phyloP scores from a whole-genome alignment of 1,140 invertebrate genomes.

The Meloidogyne hapla region DNA sequence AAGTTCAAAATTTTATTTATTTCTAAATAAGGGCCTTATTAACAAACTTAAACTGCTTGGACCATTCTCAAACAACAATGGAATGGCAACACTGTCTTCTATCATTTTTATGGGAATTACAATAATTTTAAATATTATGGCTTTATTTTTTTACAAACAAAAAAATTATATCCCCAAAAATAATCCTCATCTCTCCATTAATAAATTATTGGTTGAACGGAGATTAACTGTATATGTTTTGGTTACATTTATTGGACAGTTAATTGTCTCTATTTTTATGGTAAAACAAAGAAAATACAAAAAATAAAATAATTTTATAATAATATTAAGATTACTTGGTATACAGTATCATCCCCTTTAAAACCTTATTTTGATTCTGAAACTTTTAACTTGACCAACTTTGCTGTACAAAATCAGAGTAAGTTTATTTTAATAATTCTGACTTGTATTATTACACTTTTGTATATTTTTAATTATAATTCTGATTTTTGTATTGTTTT shows the following conservation, averaged over 20 bases:
- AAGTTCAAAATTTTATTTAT: no score
- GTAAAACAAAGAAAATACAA: background rate
- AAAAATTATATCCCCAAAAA: background rate
- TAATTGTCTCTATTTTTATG: background rate
- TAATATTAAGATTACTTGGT: background rate
- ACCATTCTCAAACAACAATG: background rate
- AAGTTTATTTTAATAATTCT: no score
- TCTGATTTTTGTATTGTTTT: no score
- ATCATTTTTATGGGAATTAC: background rate
- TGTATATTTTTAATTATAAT: no score
- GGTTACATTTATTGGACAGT: background rate
- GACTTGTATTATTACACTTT: no score
- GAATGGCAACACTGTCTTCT: background rate
- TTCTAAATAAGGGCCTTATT: no score
- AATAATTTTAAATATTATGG: background rate
- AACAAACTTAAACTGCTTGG: no score
- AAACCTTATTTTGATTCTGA: background rate
- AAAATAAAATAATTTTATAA: no score
- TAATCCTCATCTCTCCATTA: background rate
- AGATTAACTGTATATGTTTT: background rate
- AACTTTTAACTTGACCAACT: background rate
- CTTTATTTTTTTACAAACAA: background rate
- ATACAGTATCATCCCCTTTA: background rate
- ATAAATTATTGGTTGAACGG: background rate
- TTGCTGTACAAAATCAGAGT: background rate